These are phyloP conservation scores for Balanococcus diminutus DNA, from an alignment of 2,888 invertebrate species.

Conservation along the genomic window DNA sequence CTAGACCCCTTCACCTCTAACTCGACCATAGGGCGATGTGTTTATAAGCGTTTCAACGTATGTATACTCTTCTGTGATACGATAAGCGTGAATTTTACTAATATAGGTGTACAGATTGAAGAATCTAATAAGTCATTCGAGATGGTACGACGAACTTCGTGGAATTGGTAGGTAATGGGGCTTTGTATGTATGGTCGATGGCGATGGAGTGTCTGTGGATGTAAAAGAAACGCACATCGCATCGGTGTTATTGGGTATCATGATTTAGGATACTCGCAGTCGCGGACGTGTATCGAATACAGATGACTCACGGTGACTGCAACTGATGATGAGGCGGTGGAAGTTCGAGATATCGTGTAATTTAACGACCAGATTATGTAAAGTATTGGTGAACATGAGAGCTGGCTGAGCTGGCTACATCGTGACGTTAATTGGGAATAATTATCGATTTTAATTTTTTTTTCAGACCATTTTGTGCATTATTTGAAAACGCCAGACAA, in stretches of 20 bases:
- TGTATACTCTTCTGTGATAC: neutral
- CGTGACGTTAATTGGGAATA: neutral
- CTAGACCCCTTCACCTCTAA: neutral
- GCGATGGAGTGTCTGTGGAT: neutral
- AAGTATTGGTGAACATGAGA: neutral
- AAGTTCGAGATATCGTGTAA: neutral
- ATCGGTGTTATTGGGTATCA: neutral
- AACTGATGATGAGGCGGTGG: neutral
- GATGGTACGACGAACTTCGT: neutral
- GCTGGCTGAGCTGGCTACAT: neutral
- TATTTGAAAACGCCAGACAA: too few relatives aligned
- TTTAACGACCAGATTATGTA: neutral
- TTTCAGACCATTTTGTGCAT: too few relatives aligned
- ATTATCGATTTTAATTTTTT: neutral
- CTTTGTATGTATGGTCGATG: neutral
- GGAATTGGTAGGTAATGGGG: neutral
- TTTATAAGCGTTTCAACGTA: neutral
- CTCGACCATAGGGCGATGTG: neutral
- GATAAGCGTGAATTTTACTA: constrained; percentile 8
- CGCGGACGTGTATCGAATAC: neutral
- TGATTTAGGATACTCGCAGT: constrained; percentile 19
- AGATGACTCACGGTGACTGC: constrained; percentile 4
- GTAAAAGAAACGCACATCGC: neutral
- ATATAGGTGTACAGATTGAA: neutral
- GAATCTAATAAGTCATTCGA: constrained; percentile 18